A percentile compares a stretch with the other conserved stretches of the same genome.
These are phyloP conservation scores for Esperia sulphurella DNA, from an alignment of 2,888 invertebrate species.

Conservation along the genomic window DNA sequence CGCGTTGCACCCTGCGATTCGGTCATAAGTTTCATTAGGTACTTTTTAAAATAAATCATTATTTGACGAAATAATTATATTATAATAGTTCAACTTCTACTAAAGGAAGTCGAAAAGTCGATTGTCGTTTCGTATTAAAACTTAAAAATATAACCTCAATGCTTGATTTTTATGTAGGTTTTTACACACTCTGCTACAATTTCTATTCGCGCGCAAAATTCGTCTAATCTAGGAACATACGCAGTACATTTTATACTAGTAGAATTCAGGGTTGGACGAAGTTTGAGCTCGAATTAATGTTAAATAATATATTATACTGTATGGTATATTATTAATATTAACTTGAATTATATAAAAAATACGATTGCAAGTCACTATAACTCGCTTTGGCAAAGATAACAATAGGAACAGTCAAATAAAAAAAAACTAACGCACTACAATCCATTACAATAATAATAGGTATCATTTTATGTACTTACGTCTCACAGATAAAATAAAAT, in stretches of 20 bases:
- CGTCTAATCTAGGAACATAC: no score
- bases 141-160: constrained; percentile 52
- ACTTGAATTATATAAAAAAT: no score
- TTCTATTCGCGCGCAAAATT: no score
- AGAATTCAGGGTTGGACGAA: no score
- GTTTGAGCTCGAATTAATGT: no score
- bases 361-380: background rate
- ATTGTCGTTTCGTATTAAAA: constrained; percentile 62
- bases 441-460: constrained; percentile 5
- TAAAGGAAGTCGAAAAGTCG: constrained; percentile 66
- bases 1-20: constrained; percentile 61
- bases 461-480: constrained; percentile 18
- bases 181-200: constrained; percentile 22
- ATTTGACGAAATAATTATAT: background rate
- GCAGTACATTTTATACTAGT: no score
- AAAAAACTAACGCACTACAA: constrained; percentile 17
- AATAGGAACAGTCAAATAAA: constrained; percentile 13
- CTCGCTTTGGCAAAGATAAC: constrained; percentile 17
- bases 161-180: constrained; percentile 48
- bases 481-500: constrained; percentile 27
- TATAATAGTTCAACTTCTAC: constrained; percentile 1
- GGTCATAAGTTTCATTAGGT: constrained; percentile 39
- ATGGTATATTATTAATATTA: constrained; percentile 1
- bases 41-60: constrained; percentile 2
- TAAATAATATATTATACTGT: background rate